Evolutionary conservation across 2,113 vertebrate species (phyloP).

Genomic region (Crotalus helleri): DNA sequence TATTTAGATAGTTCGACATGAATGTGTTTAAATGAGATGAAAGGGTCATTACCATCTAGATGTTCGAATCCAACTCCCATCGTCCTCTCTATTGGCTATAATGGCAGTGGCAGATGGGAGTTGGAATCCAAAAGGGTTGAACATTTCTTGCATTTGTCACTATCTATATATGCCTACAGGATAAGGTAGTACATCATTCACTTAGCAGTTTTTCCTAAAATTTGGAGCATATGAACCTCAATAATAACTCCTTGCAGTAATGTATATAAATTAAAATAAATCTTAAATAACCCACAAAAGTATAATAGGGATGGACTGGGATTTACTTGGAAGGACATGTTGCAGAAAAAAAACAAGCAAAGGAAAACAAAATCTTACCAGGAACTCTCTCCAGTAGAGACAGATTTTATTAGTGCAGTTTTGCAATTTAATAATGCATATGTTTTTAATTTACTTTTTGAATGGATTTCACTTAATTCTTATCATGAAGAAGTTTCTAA

Average conservation of each 20-base stretch:
- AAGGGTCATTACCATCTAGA: background rate
- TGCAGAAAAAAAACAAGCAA: background rate
- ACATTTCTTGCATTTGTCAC: background rate
- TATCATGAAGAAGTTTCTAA: constrained; percentile 14
- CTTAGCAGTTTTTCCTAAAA: background rate
- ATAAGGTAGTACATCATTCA: background rate
- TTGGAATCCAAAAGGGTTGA: background rate
- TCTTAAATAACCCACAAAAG: background rate
- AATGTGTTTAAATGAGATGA: background rate
- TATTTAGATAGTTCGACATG: too few species aligned
- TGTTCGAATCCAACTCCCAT: background rate
- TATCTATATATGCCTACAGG: background rate
- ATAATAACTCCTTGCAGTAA: background rate
- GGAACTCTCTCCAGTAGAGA: background rate
- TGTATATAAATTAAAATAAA: background rate
- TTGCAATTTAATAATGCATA: constrained; percentile 18
- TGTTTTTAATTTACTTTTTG: constrained; percentile 25
- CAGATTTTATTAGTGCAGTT: background rate
- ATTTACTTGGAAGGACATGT: background rate
- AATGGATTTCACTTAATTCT: constrained; percentile 29
- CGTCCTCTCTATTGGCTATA: background rate
- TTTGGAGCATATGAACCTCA: background rate
- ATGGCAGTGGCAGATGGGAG: background rate
- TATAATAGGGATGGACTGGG: background rate
- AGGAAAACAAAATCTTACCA: background rate